phyloP scores from a whole-genome alignment of 2,797 vertebrate species.

The Sciurus carolinensis region DNA sequence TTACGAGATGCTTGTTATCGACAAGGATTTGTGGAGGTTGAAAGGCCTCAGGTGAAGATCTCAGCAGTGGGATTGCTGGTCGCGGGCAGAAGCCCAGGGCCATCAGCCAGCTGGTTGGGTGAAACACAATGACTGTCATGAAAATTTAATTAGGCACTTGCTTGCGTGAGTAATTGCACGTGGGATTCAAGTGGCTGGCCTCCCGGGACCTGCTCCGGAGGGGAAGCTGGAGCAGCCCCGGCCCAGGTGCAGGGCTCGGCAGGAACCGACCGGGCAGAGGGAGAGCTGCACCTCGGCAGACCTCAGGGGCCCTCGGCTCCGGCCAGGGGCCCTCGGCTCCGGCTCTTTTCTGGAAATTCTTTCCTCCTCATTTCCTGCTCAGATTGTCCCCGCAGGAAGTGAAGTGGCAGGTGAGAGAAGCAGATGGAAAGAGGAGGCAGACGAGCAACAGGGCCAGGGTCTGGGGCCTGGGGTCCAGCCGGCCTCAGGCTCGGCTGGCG shows the following conservation, averaged over 20 bases:
- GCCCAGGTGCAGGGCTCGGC: neutral
- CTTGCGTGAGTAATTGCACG: neutral
- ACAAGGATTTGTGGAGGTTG: neutral
- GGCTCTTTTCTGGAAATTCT: neutral
- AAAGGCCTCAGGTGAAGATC: neutral
- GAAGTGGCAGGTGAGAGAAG: neutral
- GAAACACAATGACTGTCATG: neutral
- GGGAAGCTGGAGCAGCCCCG: neutral
- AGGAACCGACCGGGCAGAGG: no score
- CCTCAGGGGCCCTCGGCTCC: neutral
- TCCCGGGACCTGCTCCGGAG: neutral
- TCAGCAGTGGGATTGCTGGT: fast-evolving
- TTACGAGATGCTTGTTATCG: neutral
- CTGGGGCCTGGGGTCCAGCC: neutral
- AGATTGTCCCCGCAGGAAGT: neutral
- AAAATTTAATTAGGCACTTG: constrained; percentile 69
- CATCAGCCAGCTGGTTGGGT: neutral
- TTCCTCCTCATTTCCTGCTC: neutral
- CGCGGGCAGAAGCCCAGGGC: neutral
- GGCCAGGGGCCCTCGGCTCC: neutral
- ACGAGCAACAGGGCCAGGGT: neutral
- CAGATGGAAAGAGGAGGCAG: neutral
- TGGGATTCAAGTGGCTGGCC: neutral
- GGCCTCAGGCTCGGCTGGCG: no score
- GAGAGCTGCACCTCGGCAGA: fast-evolving